phyloP scores from a whole-genome alignment of 1,140 invertebrate genomes.

The Reticulitermes speratus region DNA sequence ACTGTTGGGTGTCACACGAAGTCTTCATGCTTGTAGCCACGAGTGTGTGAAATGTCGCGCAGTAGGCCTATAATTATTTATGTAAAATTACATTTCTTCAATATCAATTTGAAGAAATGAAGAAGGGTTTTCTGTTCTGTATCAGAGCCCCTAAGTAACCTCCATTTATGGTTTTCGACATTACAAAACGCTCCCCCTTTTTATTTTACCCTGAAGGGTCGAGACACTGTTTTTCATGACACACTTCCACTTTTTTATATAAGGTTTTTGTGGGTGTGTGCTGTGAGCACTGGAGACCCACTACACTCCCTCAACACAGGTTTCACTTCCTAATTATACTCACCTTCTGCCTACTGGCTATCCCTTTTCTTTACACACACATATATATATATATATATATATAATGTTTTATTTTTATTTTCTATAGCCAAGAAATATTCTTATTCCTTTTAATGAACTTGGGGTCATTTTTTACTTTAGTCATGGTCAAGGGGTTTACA shows the following conservation, averaged over 20 bases:
- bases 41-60: no score
- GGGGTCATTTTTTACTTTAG: neutral
- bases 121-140: no score
- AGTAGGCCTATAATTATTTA: no score
- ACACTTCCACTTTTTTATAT: neutral
- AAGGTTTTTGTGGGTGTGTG: neutral
- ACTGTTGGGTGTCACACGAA: no score
- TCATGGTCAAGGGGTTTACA: neutral
- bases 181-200: neutral
- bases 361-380: no score
- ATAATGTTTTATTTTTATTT: neutral
- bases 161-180: neutral
- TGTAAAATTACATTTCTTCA: no score
- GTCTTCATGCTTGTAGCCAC: no score
- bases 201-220: no score
- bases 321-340: neutral
- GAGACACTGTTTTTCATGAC: neutral
- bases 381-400: neutral
- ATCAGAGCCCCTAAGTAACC: no score
- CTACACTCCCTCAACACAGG: neutral
- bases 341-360: neutral
- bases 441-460: neutral
- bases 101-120: no score
- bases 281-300: no score
- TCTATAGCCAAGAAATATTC: neutral